Evolutionary conservation across 2,113 vertebrate species (phyloP), one percentile per base, ranked within the genome.

Genomic region (Neopipo cinnamomea): DNA sequence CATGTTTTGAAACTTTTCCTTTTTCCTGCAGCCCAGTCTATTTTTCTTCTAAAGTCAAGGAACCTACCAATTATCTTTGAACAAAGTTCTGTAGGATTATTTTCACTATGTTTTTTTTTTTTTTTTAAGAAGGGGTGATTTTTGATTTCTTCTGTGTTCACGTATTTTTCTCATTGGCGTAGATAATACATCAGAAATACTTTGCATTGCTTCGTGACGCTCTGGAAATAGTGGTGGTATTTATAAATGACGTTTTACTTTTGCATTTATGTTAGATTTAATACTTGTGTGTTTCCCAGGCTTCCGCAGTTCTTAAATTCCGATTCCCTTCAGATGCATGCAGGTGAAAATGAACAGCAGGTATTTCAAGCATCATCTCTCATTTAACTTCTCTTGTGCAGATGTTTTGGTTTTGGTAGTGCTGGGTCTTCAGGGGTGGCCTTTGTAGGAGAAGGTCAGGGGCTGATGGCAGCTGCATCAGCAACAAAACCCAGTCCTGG

Each of bases 271-370:
- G 9, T 67, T 93, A n/a, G 7, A 22, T 81, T 53, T 89, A 76
- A 20, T 76, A 42, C 24, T 49, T 76, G 12, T 37, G 10, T 53
- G 7, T 72, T 96, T 96, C 87, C 87, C 91, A 98, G 98, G 46
- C 96, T 98, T 81, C 88, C 97, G 13, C 97, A 97, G 52, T 96
- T 97, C 78, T 92, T 98, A 91, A 97, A 95, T 83, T 97, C 96
- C 28, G 87, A 37, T 93, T 97, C 91, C 76, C 41, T 95, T 70
- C 97, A 95, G 92, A 67, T 71, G 56, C 59, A 55, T 7, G 28
- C 44, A 23, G 41, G 35, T 85, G 88, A 96, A 93, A 88, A 94
- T 50, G 71, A 87, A 20, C 88, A 93, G 6, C 92, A 98, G 98
- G 98, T 98, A 98, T 56, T 94, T 59, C 8, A 76, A 37, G 16